Base-by-base conservation (phyloP, 2,888 invertebrate species). In the Agrypnus murinus region DNA sequence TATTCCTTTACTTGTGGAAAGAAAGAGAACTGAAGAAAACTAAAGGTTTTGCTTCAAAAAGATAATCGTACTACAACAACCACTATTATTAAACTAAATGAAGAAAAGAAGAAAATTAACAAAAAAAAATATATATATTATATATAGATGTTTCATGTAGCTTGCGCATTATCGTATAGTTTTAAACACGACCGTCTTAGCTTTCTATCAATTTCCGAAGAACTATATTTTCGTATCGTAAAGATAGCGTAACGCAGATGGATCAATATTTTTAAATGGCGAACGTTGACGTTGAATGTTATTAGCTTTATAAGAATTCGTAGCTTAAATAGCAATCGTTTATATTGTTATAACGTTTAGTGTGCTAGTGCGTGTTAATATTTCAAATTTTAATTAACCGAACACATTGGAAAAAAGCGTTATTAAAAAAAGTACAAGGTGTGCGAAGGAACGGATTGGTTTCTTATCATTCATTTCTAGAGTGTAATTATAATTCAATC, bases 221-320 rank as follows among this genome's bases (percentile, higher is more conserved):
- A 79, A 81, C 81, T 84, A 84, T 84, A 84, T 84, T 84, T 84
- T 84, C 84, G 81, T 84, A 84, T 81, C 78, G 80, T 82, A 79
- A 72, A 72, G 75, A 74, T 76, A 76, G 76, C 72, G 75, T 74
- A 68, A 70, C 59, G 65, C 74, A 70, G 68, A 73, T 68, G 71
- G 69, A 74, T 67, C 64, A 72, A 71, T 74, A 74, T 74, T 74
- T 74, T 74, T 74, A 74, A 74, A 67, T 69, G 69, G 74, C 71
- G 73, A 71, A 73, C 65, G 74, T 72, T 63, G 72, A 73, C 70
- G 74, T 74, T 74, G 68, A 74, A 74, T 72, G 74, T 75, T 74
- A 69, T 75, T 75, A 75, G 74, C 72, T 75, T 75, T 75, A 66
- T 72, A 72, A 70, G 73, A 70, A 73, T 66, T 66, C 66, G 69